These are phyloP conservation scores for Philopotamus ludificatus DNA, from an alignment of 1,140 invertebrate species.

Conservation along the genomic window DNA sequence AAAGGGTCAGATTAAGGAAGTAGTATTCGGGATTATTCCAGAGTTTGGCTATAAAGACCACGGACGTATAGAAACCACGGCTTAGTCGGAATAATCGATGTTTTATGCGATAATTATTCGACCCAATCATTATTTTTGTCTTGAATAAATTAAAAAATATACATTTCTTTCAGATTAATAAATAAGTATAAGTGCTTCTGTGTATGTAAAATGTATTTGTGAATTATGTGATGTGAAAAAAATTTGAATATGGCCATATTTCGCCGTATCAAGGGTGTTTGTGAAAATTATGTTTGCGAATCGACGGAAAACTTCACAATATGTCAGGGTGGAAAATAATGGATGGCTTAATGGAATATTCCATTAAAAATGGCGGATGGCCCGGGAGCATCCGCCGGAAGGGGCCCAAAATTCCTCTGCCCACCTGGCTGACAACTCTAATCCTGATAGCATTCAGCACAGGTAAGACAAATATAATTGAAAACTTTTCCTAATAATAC, in stretches of 20 bases:
- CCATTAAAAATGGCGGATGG: constrained; percentile 12
- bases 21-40: too few relatives aligned
- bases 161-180: too few relatives aligned
- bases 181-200: too few relatives aligned
- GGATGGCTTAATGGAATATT: constrained; percentile 30
- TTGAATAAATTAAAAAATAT: too few relatives aligned
- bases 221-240: too few relatives aligned
- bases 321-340: constrained; percentile 30
- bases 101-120: too few relatives aligned
- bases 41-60: too few relatives aligned
- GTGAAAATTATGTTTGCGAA: constrained; percentile 19
- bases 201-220: too few relatives aligned
- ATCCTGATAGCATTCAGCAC: constrained; percentile 22
- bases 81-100: too few relatives aligned
- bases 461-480: constrained; percentile 26
- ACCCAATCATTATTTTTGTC: too few relatives aligned
- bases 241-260: not conserved
- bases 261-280: not conserved
- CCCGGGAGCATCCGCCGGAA: not conserved
- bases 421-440: constrained; percentile 15
- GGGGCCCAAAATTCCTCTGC: not conserved
- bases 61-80: too few relatives aligned
- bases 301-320: constrained; percentile 8
- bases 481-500: not conserved
- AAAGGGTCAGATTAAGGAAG: too few relatives aligned